phyloP scores from a whole-genome alignment of 2,888 invertebrate species.

The Dryococelus australis region DNA sequence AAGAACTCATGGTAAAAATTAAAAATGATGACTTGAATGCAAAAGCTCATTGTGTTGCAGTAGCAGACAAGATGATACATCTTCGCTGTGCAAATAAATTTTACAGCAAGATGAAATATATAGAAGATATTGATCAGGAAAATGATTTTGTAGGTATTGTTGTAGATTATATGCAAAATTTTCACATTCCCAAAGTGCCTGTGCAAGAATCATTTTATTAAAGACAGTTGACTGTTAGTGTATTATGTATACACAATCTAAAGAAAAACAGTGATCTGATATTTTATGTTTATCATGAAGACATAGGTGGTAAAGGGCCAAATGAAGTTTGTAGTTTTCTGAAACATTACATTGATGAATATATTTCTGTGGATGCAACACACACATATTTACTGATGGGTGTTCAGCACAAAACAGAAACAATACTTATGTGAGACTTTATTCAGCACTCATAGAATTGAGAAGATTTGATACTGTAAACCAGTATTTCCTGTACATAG shows the following conservation, averaged over 20 bases:
- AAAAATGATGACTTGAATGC: neutral
- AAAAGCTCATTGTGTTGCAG: neutral
- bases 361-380: neutral
- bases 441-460: neutral
- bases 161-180: neutral
- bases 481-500: neutral
- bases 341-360: neutral
- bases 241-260: neutral
- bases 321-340: neutral
- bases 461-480: neutral
- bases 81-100: neutral
- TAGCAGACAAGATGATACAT: neutral
- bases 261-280: neutral
- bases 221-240: neutral
- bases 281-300: neutral
- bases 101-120: neutral
- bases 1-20: neutral
- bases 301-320: neutral
- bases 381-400: neutral
- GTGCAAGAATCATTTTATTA: neutral
- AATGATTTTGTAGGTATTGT: neutral
- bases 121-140: neutral
- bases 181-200: neutral
- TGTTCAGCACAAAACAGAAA: neutral
- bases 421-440: neutral